These are phyloP conservation scores for Podarcis cretensis DNA, from an alignment of 2,113 vertebrate genomes.

Conservation along the genomic window DNA sequence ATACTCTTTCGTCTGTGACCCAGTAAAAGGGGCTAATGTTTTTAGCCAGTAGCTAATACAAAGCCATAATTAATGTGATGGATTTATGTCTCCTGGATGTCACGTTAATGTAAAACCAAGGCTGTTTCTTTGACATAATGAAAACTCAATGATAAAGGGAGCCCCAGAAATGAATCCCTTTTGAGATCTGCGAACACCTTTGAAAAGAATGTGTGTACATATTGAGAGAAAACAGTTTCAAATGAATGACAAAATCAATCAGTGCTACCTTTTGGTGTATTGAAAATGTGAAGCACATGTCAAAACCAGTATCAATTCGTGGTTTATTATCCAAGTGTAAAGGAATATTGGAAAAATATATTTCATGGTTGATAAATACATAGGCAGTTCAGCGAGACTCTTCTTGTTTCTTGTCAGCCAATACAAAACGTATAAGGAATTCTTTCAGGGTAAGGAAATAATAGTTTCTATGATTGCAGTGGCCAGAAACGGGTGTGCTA, in stretches of 20 bases:
- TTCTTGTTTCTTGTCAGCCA: neutral
- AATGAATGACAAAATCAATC: neutral
- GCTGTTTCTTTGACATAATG: neutral
- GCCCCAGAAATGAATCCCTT: neutral
- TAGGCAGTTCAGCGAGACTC: neutral
- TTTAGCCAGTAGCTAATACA: neutral
- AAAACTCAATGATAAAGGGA: neutral
- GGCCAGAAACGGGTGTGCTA: neutral
- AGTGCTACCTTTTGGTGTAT: neutral
- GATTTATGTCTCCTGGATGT: slow-evolving; percentile 2
- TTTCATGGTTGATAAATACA: neutral
- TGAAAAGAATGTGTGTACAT: neutral
- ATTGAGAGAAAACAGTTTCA: neutral
- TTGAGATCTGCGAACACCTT: neutral
- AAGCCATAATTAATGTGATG: neutral
- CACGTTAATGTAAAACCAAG: neutral
- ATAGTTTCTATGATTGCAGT: neutral
- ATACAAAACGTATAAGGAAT: neutral
- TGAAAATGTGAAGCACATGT: neutral
- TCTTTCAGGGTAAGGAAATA: neutral
- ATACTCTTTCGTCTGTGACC: neutral
- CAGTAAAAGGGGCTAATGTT: neutral
- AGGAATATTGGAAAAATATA: neutral
- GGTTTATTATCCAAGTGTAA: neutral
- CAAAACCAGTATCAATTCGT: neutral